phyloP scores from a whole-genome alignment of 2,113 vertebrate genomes.

The Megaleporinus macrocephalus region DNA sequence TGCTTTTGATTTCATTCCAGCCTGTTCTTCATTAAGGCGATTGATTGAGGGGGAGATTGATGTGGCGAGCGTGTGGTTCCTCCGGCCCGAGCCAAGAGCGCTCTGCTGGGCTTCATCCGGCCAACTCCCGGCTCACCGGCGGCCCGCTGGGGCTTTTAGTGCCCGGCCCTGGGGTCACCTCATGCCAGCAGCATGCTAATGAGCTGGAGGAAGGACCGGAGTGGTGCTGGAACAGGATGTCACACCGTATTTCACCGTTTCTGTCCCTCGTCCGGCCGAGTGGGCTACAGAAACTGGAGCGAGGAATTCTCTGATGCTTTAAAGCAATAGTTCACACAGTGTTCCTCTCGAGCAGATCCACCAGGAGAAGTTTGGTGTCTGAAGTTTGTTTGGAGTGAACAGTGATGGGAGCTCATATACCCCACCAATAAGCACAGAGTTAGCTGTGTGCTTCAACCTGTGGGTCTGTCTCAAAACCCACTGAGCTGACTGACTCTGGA shows the following conservation, averaged over 20 bases:
- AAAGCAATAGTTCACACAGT: too few relatives aligned
- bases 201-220: neutral
- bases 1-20: slow-evolving; percentile 56
- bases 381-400: too few relatives aligned
- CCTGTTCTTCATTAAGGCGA: slow-evolving; percentile 58
- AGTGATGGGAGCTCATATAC: too few relatives aligned
- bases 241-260: neutral
- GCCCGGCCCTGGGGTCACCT: neutral
- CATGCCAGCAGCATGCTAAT: neutral
- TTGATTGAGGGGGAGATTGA: slow-evolving; percentile 59
- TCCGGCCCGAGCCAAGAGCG: slow-evolving; percentile 3
- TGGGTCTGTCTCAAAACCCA: too few relatives aligned
- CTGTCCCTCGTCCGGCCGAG: neutral
- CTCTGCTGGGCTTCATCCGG: slow-evolving; percentile 42
- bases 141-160: slow-evolving; percentile 26
- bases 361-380: too few relatives aligned
- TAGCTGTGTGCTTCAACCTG: too few relatives aligned
- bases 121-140: slow-evolving; percentile 6
- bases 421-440: too few relatives aligned
- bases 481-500: too few relatives aligned
- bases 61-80: slow-evolving; percentile 39
- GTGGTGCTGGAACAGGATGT: neutral
- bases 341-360: too few relatives aligned
- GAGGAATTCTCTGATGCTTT: neutral
- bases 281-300: neutral